phyloP scores from a whole-genome alignment of 2,113 vertebrate genomes.

The Charadrius vociferus region DNA sequence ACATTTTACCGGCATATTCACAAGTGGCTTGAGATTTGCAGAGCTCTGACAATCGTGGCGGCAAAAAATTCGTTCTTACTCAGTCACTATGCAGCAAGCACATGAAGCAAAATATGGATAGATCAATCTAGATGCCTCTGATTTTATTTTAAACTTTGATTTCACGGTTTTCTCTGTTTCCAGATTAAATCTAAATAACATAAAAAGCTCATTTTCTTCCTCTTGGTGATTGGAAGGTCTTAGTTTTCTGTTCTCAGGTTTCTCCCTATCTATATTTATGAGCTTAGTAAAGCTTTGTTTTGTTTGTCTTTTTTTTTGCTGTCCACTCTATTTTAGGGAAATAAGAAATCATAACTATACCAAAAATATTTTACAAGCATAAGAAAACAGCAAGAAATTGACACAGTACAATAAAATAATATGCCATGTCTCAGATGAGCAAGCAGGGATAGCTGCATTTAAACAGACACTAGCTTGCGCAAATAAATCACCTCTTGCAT shows the following conservation, averaged over 20 bases:
- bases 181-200: neutral
- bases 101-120: neutral
- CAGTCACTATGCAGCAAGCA: neutral
- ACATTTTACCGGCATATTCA: neutral
- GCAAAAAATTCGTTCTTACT: neutral
- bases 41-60: neutral
- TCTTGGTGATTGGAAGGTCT: neutral
- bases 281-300: neutral
- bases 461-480: neutral
- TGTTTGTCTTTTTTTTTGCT: neutral
- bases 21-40: neutral
- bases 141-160: neutral
- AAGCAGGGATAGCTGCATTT: neutral
- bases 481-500: neutral
- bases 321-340: neutral
- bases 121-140: neutral
- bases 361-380: neutral
- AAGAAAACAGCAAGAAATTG: neutral
- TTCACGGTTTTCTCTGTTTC: neutral
- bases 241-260: neutral
- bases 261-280: neutral
- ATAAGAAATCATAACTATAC: neutral
- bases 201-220: neutral
- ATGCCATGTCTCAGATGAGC: neutral
- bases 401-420: no score